These are phyloP conservation scores for Hormaphis cornu DNA, from an alignment of 1,140 invertebrate genomes.

Conservation along the genomic window DNA sequence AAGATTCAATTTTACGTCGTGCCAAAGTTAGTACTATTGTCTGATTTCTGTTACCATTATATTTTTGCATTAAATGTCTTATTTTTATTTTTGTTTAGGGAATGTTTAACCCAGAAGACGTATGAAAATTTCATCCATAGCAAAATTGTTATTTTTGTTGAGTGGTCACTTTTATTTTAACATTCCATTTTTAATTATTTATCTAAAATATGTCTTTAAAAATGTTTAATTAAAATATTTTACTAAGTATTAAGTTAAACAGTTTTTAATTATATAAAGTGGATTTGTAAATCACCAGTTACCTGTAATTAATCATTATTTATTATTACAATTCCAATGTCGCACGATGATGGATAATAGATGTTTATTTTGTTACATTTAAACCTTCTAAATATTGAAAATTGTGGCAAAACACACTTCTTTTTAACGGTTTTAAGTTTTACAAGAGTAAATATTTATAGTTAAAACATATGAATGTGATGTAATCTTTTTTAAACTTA, in stretches of 20 bases:
- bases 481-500: too few relatives aligned
- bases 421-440: too few relatives aligned
- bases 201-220: not conserved
- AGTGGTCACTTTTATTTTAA: conserved; percentile 16
- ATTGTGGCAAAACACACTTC: too few relatives aligned
- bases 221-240: not conserved
- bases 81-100: conserved; percentile 51
- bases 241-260: not conserved
- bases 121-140: conserved; percentile 19
- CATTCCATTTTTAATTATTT: conserved; percentile 24
- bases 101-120: conserved; percentile 77
- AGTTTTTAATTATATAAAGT: not conserved
- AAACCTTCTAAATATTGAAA: too few relatives aligned
- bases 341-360: too few relatives aligned
- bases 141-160: conserved; percentile 23
- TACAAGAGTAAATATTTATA: too few relatives aligned
- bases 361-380: too few relatives aligned
- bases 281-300: too few relatives aligned
- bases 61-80: not conserved
- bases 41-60: not conserved
- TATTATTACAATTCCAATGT: too few relatives aligned
- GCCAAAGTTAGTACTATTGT: conserved; percentile 60
- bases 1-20: conserved; percentile 92
- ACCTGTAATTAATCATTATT: too few relatives aligned
- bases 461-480: too few relatives aligned